Evolutionary conservation across 2,113 vertebrate species (phyloP).

Genomic region (Glaucomys volans): DNA sequence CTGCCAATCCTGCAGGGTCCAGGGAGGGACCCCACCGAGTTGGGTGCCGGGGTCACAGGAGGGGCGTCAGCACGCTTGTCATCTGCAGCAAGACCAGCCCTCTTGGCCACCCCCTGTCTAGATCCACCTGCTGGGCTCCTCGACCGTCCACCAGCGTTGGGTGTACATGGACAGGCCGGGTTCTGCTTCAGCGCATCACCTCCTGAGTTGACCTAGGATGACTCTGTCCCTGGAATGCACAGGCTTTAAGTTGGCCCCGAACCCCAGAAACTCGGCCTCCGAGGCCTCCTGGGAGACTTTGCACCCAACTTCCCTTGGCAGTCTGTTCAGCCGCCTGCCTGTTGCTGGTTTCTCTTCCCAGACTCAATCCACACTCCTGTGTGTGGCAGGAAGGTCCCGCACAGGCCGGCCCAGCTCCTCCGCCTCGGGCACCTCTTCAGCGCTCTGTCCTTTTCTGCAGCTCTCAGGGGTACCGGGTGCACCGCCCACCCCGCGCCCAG

Average conservation of each 20-base stretch:
- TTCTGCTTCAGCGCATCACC: too few relatives aligned
- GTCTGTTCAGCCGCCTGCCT: too few relatives aligned
- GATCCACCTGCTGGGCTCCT: fast-evolving
- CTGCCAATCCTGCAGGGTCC: background rate
- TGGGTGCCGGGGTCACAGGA: too few relatives aligned
- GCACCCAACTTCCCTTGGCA: too few relatives aligned
- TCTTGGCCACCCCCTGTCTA: fast-evolving
- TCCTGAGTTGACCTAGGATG: background rate
- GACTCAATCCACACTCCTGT: background rate
- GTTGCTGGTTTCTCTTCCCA: background rate
- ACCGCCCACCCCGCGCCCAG: too few relatives aligned
- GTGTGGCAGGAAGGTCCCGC: fast-evolving
- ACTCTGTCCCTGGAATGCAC: background rate
- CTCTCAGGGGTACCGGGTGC: background rate
- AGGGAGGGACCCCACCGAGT: background rate
- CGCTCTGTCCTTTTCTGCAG: background rate
- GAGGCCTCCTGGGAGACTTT: too few relatives aligned
- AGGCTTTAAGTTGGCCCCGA: background rate
- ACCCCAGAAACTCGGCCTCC: background rate
- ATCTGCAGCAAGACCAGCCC: too few relatives aligned
- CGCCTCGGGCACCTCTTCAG: background rate
- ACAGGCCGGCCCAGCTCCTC: background rate
- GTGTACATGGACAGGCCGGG: background rate
- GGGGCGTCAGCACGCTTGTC: fast-evolving
- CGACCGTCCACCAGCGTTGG: background rate